Evolutionary conservation across 2,797 vertebrate species (phyloP).

Genomic region (Echeneis naucrates): DNA sequence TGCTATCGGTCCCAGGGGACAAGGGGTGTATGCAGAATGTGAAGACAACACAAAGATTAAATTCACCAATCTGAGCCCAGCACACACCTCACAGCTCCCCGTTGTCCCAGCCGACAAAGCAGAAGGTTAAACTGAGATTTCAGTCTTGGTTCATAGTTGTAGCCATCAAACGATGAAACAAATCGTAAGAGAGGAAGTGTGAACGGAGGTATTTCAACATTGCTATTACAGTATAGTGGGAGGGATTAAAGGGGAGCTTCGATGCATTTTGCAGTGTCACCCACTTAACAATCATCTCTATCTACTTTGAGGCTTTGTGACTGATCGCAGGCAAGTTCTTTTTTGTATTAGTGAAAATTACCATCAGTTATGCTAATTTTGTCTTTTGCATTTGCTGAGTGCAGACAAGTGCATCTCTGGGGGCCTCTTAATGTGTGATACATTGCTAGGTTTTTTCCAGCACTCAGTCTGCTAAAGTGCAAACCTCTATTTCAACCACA

Average conservation of each 20-base stretch:
- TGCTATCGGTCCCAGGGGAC: too few species aligned
- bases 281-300: neutral
- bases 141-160: neutral
- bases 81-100: neutral
- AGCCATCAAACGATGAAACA: neutral
- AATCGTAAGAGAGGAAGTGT: conserved; percentile 65
- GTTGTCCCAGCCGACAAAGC: neutral
- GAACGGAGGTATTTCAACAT: conserved; percentile 54
- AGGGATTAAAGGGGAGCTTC: conserved; percentile 24
- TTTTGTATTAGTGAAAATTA: neutral
- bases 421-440: conserved; percentile 12
- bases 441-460: too few species aligned
- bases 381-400: neutral
- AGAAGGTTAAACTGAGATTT: neutral
- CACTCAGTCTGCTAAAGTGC: too few species aligned
- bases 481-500: conserved; percentile 47
- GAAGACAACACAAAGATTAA: too few species aligned
- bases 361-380: neutral
- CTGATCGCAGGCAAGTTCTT: neutral
- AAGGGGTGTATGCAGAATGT: too few species aligned
- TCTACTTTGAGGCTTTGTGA: neutral
- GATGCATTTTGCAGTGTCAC: conserved; percentile 21
- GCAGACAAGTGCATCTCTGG: neutral
- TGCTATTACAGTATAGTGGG: conserved; percentile 40
- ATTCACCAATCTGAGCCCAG: neutral